phyloP scores from a whole-genome alignment of 92 coral and sea anemone species.

The Porites rus region DNA sequence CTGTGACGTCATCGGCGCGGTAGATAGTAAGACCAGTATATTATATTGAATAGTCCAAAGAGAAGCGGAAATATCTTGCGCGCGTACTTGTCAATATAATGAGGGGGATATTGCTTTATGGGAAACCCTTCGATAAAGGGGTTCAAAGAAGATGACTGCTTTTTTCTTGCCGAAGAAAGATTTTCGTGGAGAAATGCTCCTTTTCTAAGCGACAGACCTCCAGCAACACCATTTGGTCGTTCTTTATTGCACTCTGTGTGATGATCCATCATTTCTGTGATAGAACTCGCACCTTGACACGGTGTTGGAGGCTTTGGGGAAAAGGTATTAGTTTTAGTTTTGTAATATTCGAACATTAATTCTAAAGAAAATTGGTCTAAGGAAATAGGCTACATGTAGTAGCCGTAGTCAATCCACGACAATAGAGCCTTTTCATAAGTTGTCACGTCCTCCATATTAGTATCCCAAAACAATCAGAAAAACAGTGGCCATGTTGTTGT shows the following conservation, averaged over 20 bases:
- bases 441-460: too few relatives aligned
- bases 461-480: too few relatives aligned
- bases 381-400: too few relatives aligned
- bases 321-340: neutral
- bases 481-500: too few relatives aligned
- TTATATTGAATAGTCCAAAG: conserved; percentile 74
- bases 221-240: conserved; percentile 37
- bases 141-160: conserved; percentile 10
- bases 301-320: conserved; percentile 37
- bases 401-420: too few relatives aligned
- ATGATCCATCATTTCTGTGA: conserved; percentile 45
- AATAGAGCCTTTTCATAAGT: too few relatives aligned
- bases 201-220: conserved; percentile 24
- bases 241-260: conserved; percentile 11
- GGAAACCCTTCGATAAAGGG: conserved; percentile 34
- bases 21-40: conserved; percentile 86
- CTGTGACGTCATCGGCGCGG: conserved; percentile 47
- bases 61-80: conserved; percentile 79
- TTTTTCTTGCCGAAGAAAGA: conserved; percentile 26
- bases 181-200: conserved; percentile 38
- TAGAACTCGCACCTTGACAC: conserved; percentile 14
- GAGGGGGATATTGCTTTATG: conserved; percentile 39
- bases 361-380: neutral
- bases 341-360: neutral
- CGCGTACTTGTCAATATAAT: conserved; percentile 81